A percentile compares a stretch with the other conserved stretches of the same genome.
Conservation (phyloP, 2,888 invertebrate species). For the Parnassius orleans region DNA sequence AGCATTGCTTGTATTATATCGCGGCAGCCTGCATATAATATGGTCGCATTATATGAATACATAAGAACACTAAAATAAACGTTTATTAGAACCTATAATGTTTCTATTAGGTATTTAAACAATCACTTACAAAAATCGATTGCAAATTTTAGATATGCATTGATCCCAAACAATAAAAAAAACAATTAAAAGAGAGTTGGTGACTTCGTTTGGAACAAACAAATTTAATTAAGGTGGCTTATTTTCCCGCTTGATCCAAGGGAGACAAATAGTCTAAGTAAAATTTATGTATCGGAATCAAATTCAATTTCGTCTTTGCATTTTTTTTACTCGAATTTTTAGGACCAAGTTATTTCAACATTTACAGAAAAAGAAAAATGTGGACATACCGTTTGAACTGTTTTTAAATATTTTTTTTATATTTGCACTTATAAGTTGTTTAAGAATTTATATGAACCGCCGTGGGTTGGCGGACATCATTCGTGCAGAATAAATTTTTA, state of each 20-base stretch:
- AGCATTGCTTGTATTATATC: conserved; percentile 55
- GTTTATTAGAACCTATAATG: not conserved
- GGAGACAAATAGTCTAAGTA: conserved; percentile 78
- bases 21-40: conserved; percentile 44
- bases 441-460: no score
- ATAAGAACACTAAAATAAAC: conserved; percentile 26
- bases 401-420: no score
- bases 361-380: conserved; percentile 44
- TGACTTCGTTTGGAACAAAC: conserved; percentile 65
- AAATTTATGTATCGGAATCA: conserved; percentile 81
- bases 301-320: conserved; percentile 79
- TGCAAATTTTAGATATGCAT: conserved; percentile 12
- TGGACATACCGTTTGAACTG: conserved; percentile 43
- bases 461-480: no score
- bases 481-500: no score
- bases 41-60: conserved; percentile 45
- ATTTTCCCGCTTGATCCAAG: conserved; percentile 73
- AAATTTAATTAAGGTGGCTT: conserved; percentile 76
- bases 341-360: conserved; percentile 57
- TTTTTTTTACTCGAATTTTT: conserved; percentile 76
- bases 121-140: conserved; percentile 6
- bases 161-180: conserved; percentile 36
- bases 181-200: conserved; percentile 66
- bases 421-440: no score
- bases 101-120: not conserved